Evolutionary conservation across 2,113 vertebrate species (phyloP).

Genomic region (Gymnobelideus leadbeateri): DNA sequence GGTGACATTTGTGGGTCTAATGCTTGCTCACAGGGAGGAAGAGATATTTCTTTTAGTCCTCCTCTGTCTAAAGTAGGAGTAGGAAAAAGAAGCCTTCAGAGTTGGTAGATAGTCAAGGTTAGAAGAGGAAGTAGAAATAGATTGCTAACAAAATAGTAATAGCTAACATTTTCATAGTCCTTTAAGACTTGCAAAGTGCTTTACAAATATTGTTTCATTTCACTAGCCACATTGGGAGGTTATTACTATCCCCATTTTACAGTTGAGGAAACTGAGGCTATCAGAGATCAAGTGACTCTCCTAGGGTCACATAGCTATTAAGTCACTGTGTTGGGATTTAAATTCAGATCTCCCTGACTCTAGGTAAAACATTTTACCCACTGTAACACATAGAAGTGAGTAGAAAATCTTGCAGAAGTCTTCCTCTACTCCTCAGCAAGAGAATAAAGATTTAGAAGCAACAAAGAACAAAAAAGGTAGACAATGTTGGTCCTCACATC

Average conservation of each 20-base stretch:
- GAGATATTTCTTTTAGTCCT: background rate
- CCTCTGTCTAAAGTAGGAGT: background rate
- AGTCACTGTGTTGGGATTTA: background rate
- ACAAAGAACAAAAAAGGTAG: background rate
- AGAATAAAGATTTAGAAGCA: background rate
- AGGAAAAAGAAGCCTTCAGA: background rate
- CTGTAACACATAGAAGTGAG: background rate
- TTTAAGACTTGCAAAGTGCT: background rate
- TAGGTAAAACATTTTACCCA: background rate
- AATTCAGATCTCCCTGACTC: background rate
- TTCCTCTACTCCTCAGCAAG: background rate
- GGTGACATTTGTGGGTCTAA: background rate
- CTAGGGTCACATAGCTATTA: background rate
- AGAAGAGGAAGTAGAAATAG: background rate
- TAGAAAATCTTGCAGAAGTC: background rate
- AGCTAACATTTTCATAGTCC: background rate
- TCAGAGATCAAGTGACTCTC: background rate
- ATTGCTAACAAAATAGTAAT: background rate
- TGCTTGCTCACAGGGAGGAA: background rate
- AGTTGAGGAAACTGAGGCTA: background rate
- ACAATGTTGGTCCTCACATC: background rate
- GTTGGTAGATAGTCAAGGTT: accelerated
- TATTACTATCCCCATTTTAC: background rate
- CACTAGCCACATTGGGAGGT: background rate
- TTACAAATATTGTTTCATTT: background rate